Evolutionary conservation across 2,113 vertebrate species (phyloP).

Genomic region (Lampris incognitus): DNA sequence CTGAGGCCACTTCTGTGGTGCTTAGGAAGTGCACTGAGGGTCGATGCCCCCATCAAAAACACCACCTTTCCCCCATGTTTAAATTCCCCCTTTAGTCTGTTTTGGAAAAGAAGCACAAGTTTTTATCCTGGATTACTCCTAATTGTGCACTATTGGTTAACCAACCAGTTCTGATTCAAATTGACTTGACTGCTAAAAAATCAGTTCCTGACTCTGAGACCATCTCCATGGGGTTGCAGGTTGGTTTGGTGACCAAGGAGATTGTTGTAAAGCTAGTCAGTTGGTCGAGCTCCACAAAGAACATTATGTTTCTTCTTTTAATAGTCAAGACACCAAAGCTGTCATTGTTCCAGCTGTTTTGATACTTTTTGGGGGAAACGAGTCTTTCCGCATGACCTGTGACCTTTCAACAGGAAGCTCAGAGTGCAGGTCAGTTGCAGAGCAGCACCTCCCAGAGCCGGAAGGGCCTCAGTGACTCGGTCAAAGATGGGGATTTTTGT

Average conservation of each 20-base stretch:
- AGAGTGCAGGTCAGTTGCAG: conserved; percentile 25
- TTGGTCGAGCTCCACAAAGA: conserved; percentile 25
- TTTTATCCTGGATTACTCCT: conserved; percentile 18
- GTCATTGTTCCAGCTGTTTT: conserved; percentile 15
- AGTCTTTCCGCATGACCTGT: conserved; percentile 1
- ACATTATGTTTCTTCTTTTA: conserved; percentile 14
- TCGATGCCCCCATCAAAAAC: conserved; percentile 17
- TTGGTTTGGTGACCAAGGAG: conserved; percentile 21
- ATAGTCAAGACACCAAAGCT: not conserved
- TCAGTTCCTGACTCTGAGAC: conserved; percentile 26
- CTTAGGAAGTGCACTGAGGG: not conserved
- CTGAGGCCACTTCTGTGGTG: conserved; percentile 33
- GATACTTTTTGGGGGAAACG: conserved; percentile 15
- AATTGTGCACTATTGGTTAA: conserved; percentile 10
- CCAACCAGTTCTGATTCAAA: conserved; percentile 11
- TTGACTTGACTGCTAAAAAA: conserved; percentile 39
- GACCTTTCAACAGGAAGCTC: conserved; percentile 15
- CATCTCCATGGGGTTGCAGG: conserved; percentile 9
- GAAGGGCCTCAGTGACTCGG: too few relatives aligned
- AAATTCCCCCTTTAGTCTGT: not conserved
- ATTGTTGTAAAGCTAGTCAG: conserved; percentile 6
- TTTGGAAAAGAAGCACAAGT: conserved; percentile 2
- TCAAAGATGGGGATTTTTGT: too few relatives aligned
- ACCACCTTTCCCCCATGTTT: not conserved
- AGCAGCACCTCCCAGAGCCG: not conserved